Evolutionary conservation across 2,888 invertebrate species (phyloP).

Genomic region (Drepana falcataria): DNA sequence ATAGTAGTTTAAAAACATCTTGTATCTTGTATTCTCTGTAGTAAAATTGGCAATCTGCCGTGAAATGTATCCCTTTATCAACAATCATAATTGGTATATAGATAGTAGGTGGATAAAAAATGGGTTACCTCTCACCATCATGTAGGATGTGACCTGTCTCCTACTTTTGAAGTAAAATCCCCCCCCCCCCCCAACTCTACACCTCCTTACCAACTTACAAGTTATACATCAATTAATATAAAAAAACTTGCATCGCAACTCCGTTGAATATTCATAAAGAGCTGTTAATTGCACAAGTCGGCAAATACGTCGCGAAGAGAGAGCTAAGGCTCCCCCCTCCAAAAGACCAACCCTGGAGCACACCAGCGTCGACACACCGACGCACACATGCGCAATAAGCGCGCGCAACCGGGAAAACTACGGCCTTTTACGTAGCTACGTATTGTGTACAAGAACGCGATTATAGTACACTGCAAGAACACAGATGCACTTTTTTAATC

Average conservation of each 20-base stretch:
- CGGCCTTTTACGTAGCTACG: constrained; percentile 66
- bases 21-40: no score
- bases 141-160: no score
- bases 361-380: constrained; percentile 29
- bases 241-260: constrained; percentile 58
- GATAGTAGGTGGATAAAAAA: no score
- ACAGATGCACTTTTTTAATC: constrained; percentile 16
- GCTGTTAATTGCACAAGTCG: constrained; percentile 77
- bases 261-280: constrained; percentile 76
- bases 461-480: constrained; percentile 37
- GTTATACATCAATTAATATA: constrained; percentile 71
- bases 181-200: not conserved
- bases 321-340: constrained; percentile 48
- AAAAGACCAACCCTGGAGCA: constrained; percentile 64
- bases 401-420: constrained; percentile 77
- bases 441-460: constrained; percentile 71
- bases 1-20: no score
- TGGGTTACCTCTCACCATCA: no score
- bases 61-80: no score
- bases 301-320: constrained; percentile 65
- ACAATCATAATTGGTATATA: no score
- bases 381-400: constrained; percentile 46
- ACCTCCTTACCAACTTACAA: constrained; percentile 30
- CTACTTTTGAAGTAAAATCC: no score
- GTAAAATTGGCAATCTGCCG: no score